Evolutionary conservation across 2,888 invertebrate species (phyloP).

Genomic region (Cataglyphis cursor): DNA sequence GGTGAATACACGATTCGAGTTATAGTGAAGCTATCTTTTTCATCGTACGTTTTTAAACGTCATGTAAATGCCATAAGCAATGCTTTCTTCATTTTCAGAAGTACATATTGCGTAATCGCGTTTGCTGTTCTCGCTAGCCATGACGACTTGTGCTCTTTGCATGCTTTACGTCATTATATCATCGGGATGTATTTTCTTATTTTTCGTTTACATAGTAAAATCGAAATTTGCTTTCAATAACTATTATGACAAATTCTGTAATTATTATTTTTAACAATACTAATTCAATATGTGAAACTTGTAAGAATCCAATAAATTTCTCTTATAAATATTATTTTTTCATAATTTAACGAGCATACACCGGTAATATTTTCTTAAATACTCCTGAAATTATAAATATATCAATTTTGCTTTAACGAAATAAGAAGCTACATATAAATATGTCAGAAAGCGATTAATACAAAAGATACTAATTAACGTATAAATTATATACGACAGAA

Average conservation of each 20-base stretch:
- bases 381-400: not conserved
- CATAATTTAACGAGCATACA: not conserved
- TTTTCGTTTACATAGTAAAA: not conserved
- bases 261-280: not conserved
- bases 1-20: not conserved
- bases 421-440: not conserved
- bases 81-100: not conserved
- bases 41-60: not conserved
- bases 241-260: not conserved
- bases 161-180: not conserved
- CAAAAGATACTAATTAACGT: not conserved
- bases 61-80: conserved; percentile 4
- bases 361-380: not conserved
- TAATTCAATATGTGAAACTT: not conserved
- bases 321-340: not conserved
- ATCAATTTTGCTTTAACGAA: not conserved
- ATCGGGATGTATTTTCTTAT: not conserved
- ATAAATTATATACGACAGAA: not conserved
- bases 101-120: conserved; percentile 5
- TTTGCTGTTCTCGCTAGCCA: not conserved
- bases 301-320: not conserved
- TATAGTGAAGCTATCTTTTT: conserved; percentile 7
- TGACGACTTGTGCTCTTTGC: not conserved
- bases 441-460: not conserved
- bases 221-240: not conserved